Base-by-base conservation (phyloP, 2,888 invertebrate species). In the Drosophila longiperda region DNA sequence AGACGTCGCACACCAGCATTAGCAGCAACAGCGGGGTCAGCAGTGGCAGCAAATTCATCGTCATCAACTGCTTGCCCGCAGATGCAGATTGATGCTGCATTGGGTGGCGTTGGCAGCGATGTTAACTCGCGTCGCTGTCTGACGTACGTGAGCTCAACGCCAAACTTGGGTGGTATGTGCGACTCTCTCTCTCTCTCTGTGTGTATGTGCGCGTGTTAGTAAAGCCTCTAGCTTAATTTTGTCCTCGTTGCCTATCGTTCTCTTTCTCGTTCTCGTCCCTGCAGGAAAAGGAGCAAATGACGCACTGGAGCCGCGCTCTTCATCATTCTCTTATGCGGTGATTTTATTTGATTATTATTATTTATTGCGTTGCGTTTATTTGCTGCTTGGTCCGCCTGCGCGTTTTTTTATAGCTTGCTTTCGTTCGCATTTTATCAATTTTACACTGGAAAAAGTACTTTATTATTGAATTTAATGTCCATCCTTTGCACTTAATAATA, bases 261-360 rank as follows among this genome's bases (percentile, higher is more conserved):
- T 72, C 70, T 59, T 61, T 45, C 23, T 45, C 48, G 48, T 32
- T 71, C 58, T 64, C 33, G 23, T 15, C 15, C 15, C 23, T 4
- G 8, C 23, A 84, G 84, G 78, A 55, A 81, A 77, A 61, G 78
- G 75, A 73, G 79, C 71, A 71, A 73, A 73, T 73, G 79, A 81
- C 62, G 77, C 75, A 66, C 79, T 91, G 92, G 92, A 92, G 81
- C 86, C 89, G 76, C 91, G 92, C 76, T 92, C 92, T 73, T 91
- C 91, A 66, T 92, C 92, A 64, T 92, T 92, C 76, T 86, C 91
- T 75, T 92, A 90, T 87, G 88, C 86, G 92, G 92, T 92, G 92
- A 92, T 45, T 15, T 45, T 15, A 26, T 15, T 45, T 23, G 23
- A 15, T 45, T 45, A 15, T 38, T 38, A 38, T 45, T 45, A 15